Evolutionary conservation across 2,113 vertebrate species (phyloP), one percentile per base, ranked within the genome.

Genomic region (Amblyopsis rosae): DNA sequence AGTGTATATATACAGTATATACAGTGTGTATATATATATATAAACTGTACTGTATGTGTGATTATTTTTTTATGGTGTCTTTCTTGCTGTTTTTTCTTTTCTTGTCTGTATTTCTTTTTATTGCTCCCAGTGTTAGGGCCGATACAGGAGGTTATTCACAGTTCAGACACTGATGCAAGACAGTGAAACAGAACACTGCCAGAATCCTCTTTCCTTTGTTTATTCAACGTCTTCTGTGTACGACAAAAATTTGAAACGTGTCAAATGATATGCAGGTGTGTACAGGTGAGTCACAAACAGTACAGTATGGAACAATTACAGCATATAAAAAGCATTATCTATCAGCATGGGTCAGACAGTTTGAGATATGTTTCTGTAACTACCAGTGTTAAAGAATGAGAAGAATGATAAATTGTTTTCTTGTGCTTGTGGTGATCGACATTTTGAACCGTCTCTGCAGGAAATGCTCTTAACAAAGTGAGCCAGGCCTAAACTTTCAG

Each of bases 251-350:
- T 4, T 54, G 51, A 54, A 54, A 13, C 51, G 13, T 54, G 16
- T 13, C 51, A 15, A 16, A 7, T 13, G 13, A 7, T 26, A 19
- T 56, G 54, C 54, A 12, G 9, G 50, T 41, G 35, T 41, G 35
- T 41, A 41, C 35, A 41, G 35, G 35, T 41, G 35, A 6, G 35
- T 56, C 13, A 17, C n/a, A 17, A 9, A 17, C 7, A 41, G 26
- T 41, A 41, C 35, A 41, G 35, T 82, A 92, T 90, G 88, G 82
- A 79, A 79, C 84, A 85, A 91, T 92, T 87, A 88, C 50, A 17
- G 65, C 60, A 56, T 82, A 72, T 85, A 86, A 88, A 89, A 85
- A 33, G 17, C 66, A 89, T 89, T 86, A 88, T 88, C 88, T 86
- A 88, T 88, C 88, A 92, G 67, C 9, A 10, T 12, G 63, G 62